Conservation (phyloP, 2,113 vertebrate genomes). For the Melanocharis versteri region DNA sequence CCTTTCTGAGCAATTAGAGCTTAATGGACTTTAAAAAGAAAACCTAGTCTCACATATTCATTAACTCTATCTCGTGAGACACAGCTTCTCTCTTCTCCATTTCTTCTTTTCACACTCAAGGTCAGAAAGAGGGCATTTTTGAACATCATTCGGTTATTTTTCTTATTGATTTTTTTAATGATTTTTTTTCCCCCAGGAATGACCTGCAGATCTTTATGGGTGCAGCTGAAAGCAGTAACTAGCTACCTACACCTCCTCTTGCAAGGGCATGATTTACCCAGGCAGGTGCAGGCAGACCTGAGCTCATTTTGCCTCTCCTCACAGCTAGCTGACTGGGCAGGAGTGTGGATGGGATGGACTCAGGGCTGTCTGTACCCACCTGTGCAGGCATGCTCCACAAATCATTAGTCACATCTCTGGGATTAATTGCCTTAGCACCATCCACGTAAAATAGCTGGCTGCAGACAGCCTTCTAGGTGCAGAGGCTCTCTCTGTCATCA, state of each 20-base stretch:
- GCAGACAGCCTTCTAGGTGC: neutral
- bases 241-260: neutral
- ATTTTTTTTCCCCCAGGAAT: neutral
- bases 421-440: neutral
- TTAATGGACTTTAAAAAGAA: constrained; percentile 41
- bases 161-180: neutral
- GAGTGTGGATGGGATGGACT: neutral
- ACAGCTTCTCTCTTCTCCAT: neutral
- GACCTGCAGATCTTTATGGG: neutral
- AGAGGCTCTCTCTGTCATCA: neutral
- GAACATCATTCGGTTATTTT: neutral
- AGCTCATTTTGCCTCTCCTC: neutral
- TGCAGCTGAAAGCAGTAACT: neutral
- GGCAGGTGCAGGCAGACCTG: neutral
- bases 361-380: neutral
- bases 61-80: neutral
- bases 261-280: neutral
- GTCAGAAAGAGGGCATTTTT: neutral
- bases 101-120: neutral
- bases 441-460: neutral
- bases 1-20: constrained; percentile 18
- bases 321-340: neutral
- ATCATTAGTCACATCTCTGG: neutral
- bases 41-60: neutral
- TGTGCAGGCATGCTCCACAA: neutral